These are phyloP conservation scores for Macaca fascicularis DNA, from an alignment of 2,113 vertebrate genomes.

Conservation along the genomic window DNA sequence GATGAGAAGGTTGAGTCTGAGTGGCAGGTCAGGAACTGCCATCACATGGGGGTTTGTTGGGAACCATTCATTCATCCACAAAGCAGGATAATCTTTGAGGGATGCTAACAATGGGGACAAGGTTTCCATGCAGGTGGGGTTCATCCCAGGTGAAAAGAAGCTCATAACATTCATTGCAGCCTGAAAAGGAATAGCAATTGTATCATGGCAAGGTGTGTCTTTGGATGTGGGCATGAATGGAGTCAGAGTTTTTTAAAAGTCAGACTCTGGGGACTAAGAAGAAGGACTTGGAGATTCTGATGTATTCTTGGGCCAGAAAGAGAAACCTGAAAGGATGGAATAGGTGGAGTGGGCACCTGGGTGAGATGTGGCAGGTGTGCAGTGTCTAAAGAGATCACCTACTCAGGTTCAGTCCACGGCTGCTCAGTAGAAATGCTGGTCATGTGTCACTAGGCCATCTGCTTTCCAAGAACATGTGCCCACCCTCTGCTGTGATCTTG, in stretches of 20 bases:
- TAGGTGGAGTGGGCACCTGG: too few species aligned
- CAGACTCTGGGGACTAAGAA: rapidly evolving
- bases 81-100: background rate
- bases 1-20: too few species aligned
- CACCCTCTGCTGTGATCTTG: background rate
- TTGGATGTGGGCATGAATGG: rapidly evolving
- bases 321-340: background rate
- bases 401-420: rapidly evolving
- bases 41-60: background rate
- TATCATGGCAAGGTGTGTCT: rapidly evolving
- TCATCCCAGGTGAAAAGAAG: background rate
- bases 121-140: rapidly evolving
- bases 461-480: background rate
- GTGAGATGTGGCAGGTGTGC: rapidly evolving
- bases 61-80: rapidly evolving
- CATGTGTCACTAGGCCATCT: too few species aligned
- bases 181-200: background rate
- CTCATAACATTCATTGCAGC: rapidly evolving
- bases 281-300: background rate
- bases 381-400: background rate
- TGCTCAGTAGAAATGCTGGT: background rate
- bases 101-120: background rate
- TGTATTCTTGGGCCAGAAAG: too few species aligned
- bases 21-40: background rate
- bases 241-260: background rate